Evolutionary conservation across 2,888 invertebrate species (phyloP), one percentile per base, ranked within the genome.

Genomic region (Drosophila fulvimacula): DNA sequence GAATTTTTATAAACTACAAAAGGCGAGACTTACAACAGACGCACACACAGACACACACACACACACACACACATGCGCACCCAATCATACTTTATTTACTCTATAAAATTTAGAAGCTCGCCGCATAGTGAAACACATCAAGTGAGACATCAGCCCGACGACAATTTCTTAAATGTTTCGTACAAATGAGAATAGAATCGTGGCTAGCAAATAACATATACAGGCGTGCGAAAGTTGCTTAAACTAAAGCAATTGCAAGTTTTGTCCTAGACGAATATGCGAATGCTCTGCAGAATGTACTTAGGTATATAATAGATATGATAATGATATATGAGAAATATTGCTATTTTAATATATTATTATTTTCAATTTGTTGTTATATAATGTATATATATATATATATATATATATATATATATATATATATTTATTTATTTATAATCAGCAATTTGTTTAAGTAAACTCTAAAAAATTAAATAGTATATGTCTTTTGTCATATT

Each of bases 81-180:
- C 52, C 60, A 76, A 76, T 72, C 73, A 73, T 66, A 80, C 62
- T 81, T 82, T 75, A 86, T 78, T 82, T 67, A 78, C 46, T 61
- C 78, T 68, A 81, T 78, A 78, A 78, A 86, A 64, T 83, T 83
- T 53, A 55, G 79, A 62, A 21, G 44, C 53, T 64, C 41, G 42
- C 39, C 30, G 27, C 53, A 42, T 9, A 61, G 32, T 36, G 46
- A 3, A n/a, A 5, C 30, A 34, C 48, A 51, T 55, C 44, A 64
- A 67, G 64, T 61, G 61, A 30, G 70, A 64, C 77, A 56, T 61
- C 62, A 69, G 60, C 69, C 51, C 44, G 73, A 62, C 68, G 79
- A 87, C 87, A 84, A 84, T 84, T 87, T 87, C 87, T 81, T 81
- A 86, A 86, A 84, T 83, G 79, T 70, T 78, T 76, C 52, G 64